Percentiles rank a stretch among this genome's conserved stretches.
phyloP scores from a whole-genome alignment of 1,140 invertebrate genomes.

The Aphis craccivora region DNA sequence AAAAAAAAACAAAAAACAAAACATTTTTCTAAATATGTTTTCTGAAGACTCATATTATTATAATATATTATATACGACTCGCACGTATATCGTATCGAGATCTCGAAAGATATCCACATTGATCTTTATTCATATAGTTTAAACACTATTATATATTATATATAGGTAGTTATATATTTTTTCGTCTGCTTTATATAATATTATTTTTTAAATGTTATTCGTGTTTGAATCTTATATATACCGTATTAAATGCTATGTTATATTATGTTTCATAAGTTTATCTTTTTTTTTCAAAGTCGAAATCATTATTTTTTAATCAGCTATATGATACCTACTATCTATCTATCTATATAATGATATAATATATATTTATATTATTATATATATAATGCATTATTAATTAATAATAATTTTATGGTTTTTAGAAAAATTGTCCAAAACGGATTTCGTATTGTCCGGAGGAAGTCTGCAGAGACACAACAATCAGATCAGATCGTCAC shows the following conservation, averaged over 20 bases:
- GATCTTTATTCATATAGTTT: not conserved
- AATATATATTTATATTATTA: no score
- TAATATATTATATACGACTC: not conserved
- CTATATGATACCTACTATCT: no score
- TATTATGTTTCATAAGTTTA: not conserved
- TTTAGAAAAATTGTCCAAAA: slow-evolving; percentile 37
- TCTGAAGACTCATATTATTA: not conserved
- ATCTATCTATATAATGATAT: no score
- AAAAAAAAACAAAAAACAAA: not conserved
- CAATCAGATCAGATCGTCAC: slow-evolving; percentile 50
- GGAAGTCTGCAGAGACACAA: slow-evolving; percentile 33
- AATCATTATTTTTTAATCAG: no score
- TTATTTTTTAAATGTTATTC: not conserved
- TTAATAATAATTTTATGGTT: not conserved
- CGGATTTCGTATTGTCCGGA: slow-evolving; percentile 41
- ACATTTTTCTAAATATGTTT: not conserved
- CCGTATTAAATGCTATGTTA: no score
- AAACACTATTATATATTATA: not conserved
- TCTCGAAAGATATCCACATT: not conserved
- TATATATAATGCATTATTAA: not conserved
- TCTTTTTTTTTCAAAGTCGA: no score
- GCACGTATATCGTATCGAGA: not conserved
- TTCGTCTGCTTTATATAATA: not conserved
- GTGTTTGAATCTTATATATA: not conserved
- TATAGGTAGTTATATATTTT: not conserved